Base-by-base conservation (phyloP, 2,797 vertebrate species). In the Manis crassicaudata region DNA sequence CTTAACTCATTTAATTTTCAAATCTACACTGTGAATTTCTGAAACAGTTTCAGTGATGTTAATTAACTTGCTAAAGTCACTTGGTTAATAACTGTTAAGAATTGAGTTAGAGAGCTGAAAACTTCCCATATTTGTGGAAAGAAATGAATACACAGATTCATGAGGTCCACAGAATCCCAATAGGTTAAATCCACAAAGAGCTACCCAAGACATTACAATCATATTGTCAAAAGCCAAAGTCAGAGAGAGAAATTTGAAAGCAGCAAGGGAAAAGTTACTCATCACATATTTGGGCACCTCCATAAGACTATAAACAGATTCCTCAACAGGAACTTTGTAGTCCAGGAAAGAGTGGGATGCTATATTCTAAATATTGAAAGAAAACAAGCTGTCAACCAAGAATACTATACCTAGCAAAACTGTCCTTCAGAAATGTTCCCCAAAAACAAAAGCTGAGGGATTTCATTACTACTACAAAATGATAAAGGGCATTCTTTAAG, bases 1-100 rank as follows among this genome's bases (percentile, higher is more conserved):
- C 80, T 79, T 84, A 84, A 77, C 62, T 88, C 63, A 81, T 37
- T 70, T 32, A 58, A 81, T 88, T 82, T 90, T 97, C 67, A 96
- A 76, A 95, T 90, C 20, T 87, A 83, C 27, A 67, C 32, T 75
- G 50, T 86, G 85, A 82, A 37, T 29, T 58, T 21, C 85, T 81
- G 86, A 81, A 89, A 52, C 7, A 65, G n/a, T 83, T 80, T 92
- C n/a, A 93, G n/a, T 90, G 72, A 89, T 72, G 13, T 63, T 58
- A 86, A 76, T 27, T 75, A 73, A 87, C 27, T 83, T 83, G 25
- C 70, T 63, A 46, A 79, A 88, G 76, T 67, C 58, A 92, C 35
- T 70, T 40, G 67, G 62, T 25, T 37, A 91, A 50, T 72, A 85
- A 88, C 50, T 73, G 35, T 77, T 86, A 83, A 89, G 40, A 93